phyloP scores from a whole-genome alignment of 2,888 invertebrate species.

The Drosophila greeni region DNA sequence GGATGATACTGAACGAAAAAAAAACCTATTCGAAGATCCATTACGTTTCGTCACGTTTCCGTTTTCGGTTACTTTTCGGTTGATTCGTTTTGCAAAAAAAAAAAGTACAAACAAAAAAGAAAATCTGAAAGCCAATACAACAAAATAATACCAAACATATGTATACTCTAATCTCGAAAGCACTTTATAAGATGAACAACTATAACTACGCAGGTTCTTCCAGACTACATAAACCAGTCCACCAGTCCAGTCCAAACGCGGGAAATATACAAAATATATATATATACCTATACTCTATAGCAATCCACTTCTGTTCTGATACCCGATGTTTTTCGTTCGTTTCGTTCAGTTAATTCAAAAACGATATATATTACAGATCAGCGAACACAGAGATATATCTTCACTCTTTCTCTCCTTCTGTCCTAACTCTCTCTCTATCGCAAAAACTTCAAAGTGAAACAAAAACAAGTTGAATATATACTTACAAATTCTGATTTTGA shows the following conservation, averaged over 20 bases:
- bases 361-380: slow-evolving; percentile 43
- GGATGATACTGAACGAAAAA: slow-evolving; percentile 39
- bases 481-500: slow-evolving; percentile 53
- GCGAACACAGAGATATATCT: slow-evolving; percentile 62
- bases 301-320: slow-evolving; percentile 37
- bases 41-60: slow-evolving; percentile 39
- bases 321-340: slow-evolving; percentile 11
- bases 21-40: slow-evolving; percentile 50
- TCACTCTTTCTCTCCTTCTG: slow-evolving; percentile 59
- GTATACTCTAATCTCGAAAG: slow-evolving; percentile 50
- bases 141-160: slow-evolving; percentile 39
- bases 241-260: slow-evolving; percentile 54
- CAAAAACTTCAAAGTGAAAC: slow-evolving; percentile 37
- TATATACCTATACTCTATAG: slow-evolving; percentile 33
- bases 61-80: slow-evolving; percentile 41
- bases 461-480: slow-evolving; percentile 53
- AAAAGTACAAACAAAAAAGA: slow-evolving; percentile 3
- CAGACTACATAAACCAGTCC: slow-evolving; percentile 59
- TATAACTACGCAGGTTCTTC: slow-evolving; percentile 63
- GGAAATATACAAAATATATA: slow-evolving; percentile 52
- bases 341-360: slow-evolving; percentile 18
- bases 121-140: slow-evolving; percentile 32
- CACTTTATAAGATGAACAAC: slow-evolving; percentile 54
- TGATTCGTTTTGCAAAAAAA: slow-evolving; percentile 37
- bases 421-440: slow-evolving; percentile 55